These are phyloP conservation scores for Caenorhabditis sp. DNA, from an alignment of 2,888 invertebrate genomes.

Conservation along the genomic window DNA sequence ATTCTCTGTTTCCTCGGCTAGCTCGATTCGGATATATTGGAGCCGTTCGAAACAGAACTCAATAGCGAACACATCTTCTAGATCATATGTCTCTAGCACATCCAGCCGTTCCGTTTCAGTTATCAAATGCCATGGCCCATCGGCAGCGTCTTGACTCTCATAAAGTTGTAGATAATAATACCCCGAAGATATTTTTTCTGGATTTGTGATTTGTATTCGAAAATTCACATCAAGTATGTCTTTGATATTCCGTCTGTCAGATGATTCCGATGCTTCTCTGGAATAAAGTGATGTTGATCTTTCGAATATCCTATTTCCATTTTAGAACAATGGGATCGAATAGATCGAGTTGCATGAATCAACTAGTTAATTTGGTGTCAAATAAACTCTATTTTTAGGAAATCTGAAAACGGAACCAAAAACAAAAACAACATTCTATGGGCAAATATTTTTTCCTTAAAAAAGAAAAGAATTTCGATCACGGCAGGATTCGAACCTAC, in stretches of 20 bases:
- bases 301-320: no score
- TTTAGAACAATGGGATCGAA: neutral
- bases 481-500: slow-evolving; percentile 71
- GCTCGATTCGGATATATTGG: slow-evolving; percentile 32
- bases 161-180: slow-evolving; percentile 36
- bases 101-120: slow-evolving; percentile 21
- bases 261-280: slow-evolving; percentile 30
- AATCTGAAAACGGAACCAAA: no score
- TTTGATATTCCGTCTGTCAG: slow-evolving; percentile 25
- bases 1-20: slow-evolving; percentile 15
- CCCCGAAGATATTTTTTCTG: slow-evolving; percentile 17
- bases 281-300: no score
- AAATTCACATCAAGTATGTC: slow-evolving; percentile 33
- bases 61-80: slow-evolving; percentile 29
- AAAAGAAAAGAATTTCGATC: slow-evolving; percentile 21
- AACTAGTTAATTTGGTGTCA: no score
- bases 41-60: slow-evolving; percentile 33
- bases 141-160: slow-evolving; percentile 48
- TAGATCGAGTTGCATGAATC: neutral
- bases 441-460: no score
- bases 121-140: slow-evolving; percentile 57
- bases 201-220: slow-evolving; percentile 15
- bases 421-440: no score
- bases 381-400: neutral
- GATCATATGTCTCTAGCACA: slow-evolving; percentile 5